A percentile compares a stretch with the other conserved stretches of the same genome.
phyloP scores from a whole-genome alignment of 1,140 invertebrate species.

The Trinorchestia longiramus region DNA sequence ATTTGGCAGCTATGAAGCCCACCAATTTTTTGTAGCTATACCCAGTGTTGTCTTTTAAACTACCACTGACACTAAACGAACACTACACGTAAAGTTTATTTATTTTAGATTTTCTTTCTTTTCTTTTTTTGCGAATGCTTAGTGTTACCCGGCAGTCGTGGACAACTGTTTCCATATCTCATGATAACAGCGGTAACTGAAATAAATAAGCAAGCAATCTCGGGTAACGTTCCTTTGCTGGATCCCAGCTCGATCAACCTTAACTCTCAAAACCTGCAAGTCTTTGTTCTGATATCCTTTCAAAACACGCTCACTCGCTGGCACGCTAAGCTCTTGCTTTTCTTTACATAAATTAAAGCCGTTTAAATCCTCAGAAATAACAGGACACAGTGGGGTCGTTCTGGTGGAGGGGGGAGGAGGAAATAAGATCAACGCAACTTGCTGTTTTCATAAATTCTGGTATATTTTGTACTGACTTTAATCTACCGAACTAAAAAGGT shows the following conservation, averaged over 20 bases:
- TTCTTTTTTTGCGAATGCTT: no score
- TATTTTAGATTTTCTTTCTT: no score
- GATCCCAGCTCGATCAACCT: not conserved
- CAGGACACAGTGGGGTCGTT: not conserved
- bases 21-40: no score
- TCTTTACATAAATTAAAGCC: constrained; percentile 54
- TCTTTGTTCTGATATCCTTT: not conserved
- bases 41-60: no score
- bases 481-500: not conserved
- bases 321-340: not conserved
- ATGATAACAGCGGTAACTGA: not conserved
- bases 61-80: no score
- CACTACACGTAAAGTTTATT: no score
- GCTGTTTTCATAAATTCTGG: not conserved
- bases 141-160: no score
- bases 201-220: not conserved
- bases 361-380: constrained; percentile 34
- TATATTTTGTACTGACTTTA: not conserved
- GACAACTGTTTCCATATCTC: not conserved
- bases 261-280: not conserved
- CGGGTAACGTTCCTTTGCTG: not conserved
- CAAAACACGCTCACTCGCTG: not conserved
- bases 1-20: no score
- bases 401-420: not conserved
- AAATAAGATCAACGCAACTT: not conserved